These are phyloP conservation scores for Pogonognathellus flavescens DNA, from an alignment of 1,140 invertebrate species.

Conservation along the genomic window DNA sequence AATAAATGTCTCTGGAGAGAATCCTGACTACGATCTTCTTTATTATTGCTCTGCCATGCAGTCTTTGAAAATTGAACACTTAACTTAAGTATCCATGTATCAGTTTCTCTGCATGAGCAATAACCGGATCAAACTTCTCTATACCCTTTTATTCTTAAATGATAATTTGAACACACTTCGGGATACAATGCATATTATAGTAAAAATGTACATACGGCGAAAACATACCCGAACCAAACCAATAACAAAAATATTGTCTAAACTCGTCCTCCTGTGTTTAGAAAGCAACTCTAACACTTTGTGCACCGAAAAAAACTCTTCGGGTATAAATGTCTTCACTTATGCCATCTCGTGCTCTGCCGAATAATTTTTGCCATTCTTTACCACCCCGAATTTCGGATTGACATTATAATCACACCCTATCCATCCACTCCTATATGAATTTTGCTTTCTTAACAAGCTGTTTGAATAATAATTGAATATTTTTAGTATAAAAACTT, in stretches of 20 bases:
- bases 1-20: background rate
- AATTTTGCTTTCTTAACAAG: too few relatives aligned
- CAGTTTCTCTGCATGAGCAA: background rate
- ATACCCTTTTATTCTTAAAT: too few relatives aligned
- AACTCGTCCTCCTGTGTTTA: too few relatives aligned
- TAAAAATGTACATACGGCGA: too few relatives aligned
- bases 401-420: background rate
- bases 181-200: too few relatives aligned
- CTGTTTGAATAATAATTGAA: too few relatives aligned
- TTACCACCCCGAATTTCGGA: background rate
- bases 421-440: too few relatives aligned
- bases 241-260: too few relatives aligned
- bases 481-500: too few relatives aligned
- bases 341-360: conserved; percentile 20
- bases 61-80: background rate
- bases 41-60: background rate
- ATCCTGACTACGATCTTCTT: background rate
- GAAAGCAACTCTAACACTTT: too few relatives aligned
- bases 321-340: background rate
- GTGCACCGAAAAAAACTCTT: background rate
- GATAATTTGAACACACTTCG: too few relatives aligned
- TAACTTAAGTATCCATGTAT: background rate
- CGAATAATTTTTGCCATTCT: background rate
- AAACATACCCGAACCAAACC: too few relatives aligned
- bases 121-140: background rate